Percentiles rank a stretch among this genome's conserved stretches.
These are phyloP conservation scores for Piaya cayana DNA, from an alignment of 2,113 vertebrate species.

Conservation along the genomic window DNA sequence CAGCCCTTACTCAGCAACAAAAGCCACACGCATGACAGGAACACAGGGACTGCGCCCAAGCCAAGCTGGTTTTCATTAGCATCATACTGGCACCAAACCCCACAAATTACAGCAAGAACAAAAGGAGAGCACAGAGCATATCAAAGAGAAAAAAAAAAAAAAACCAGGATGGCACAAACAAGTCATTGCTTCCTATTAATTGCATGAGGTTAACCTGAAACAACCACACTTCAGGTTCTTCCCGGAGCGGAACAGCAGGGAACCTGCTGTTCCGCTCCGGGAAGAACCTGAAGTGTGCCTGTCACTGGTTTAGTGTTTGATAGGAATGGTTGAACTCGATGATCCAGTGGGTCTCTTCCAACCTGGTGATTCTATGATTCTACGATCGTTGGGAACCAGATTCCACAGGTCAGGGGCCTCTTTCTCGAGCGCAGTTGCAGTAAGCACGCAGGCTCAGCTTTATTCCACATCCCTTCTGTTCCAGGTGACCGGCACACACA, in stretches of 20 bases:
- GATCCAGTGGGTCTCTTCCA: too few relatives aligned
- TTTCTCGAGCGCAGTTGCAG: background rate
- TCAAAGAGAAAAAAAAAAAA: background rate
- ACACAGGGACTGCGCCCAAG: background rate
- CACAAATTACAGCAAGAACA: slow-evolving; percentile 31
- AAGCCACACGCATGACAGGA: slow-evolving; percentile 32
- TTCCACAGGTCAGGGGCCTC: background rate
- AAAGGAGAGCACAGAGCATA: background rate
- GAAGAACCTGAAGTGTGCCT: too few relatives aligned
- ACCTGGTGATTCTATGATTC: too few relatives aligned
- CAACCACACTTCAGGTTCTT: background rate
- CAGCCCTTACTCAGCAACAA: slow-evolving; percentile 9
- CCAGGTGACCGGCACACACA: background rate
- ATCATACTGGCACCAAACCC: background rate
- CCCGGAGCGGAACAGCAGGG: background rate
- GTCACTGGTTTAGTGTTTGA: too few relatives aligned
- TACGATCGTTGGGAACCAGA: background rate
- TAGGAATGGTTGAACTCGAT: too few relatives aligned
- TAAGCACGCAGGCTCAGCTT: background rate
- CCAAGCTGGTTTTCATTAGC: slow-evolving; percentile 36
- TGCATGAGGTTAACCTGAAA: background rate
- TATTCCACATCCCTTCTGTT: background rate
- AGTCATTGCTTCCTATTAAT: background rate
- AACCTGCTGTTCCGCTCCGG: too few relatives aligned
- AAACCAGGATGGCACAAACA: background rate